A percentile compares a stretch with the other conserved stretches of the same genome.
These are phyloP conservation scores for Stramonita haemastoma DNA, from an alignment of 2,888 invertebrate genomes.

Conservation along the genomic window DNA sequence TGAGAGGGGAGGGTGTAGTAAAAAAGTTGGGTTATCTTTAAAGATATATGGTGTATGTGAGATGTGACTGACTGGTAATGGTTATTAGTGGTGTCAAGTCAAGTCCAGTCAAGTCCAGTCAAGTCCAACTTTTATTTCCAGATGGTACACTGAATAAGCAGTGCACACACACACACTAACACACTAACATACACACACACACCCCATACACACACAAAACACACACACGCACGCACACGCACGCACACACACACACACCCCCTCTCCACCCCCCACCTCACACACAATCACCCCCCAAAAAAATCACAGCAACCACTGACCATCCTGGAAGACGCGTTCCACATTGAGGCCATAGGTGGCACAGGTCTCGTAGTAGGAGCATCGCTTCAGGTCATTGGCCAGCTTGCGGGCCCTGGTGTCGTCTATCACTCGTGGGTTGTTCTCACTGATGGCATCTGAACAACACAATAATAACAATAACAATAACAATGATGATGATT, in stretches of 20 bases:
- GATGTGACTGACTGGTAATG: too few relatives aligned
- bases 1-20: too few relatives aligned
- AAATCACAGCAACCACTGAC: constrained; percentile 81
- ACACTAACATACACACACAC: background rate
- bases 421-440: constrained; percentile 96
- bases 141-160: too few relatives aligned
- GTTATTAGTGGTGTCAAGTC: too few relatives aligned
- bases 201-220: background rate
- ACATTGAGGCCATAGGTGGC: constrained; percentile 98
- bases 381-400: constrained; percentile 94
- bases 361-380: constrained; percentile 98
- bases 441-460: constrained; percentile 93
- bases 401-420: constrained; percentile 95
- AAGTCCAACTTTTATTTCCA: too few relatives aligned
- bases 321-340: constrained; percentile 98
- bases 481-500: constrained; percentile 79
- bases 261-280: too few relatives aligned
- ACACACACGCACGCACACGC: background rate
- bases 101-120: too few relatives aligned
- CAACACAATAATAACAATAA: constrained; percentile 53
- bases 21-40: too few relatives aligned
- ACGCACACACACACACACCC: too few relatives aligned
- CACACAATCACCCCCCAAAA: too few relatives aligned
- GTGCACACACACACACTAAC: background rate
- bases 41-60: too few relatives aligned